Conservation (phyloP, 2,888 invertebrate genomes). For the Orthonychiurus folsomi region DNA sequence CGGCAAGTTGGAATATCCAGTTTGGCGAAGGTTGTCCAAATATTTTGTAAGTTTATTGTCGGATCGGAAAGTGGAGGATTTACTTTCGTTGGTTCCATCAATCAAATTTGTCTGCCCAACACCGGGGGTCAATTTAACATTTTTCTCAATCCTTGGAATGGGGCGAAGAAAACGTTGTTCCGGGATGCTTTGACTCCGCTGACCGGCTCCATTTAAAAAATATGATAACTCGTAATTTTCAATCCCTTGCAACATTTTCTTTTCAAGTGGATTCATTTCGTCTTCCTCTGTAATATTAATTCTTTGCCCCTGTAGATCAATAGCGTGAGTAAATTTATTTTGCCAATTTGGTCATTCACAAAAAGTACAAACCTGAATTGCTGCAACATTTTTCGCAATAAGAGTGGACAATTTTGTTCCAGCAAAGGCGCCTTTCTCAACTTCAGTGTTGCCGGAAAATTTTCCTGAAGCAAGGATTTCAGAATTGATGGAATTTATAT, state of each 20-base stretch:
- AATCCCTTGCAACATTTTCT: constrained; percentile 4
- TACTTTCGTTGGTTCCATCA: too few species aligned
- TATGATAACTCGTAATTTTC: constrained; percentile 1
- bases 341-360: too few species aligned
- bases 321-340: not conserved
- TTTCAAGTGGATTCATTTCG: not conserved
- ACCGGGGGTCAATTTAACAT: too few species aligned
- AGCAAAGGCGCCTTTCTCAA: not conserved
- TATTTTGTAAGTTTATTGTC: too few species aligned
- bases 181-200: not conserved
- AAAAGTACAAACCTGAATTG: not conserved
- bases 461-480: not conserved
- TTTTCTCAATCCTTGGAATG: too few species aligned
- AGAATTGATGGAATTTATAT: too few species aligned
- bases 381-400: not conserved
- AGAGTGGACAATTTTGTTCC: not conserved
- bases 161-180: too few species aligned
- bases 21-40: too few species aligned
- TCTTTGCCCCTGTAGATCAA: not conserved
- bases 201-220: not conserved
- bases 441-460: not conserved
- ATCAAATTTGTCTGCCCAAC: too few species aligned
- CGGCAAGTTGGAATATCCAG: too few species aligned
- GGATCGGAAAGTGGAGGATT: too few species aligned
- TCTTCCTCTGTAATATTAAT: not conserved